These are phyloP conservation scores for Macaca fascicularis DNA, from an alignment of 2,113 vertebrate species.

Conservation along the genomic window DNA sequence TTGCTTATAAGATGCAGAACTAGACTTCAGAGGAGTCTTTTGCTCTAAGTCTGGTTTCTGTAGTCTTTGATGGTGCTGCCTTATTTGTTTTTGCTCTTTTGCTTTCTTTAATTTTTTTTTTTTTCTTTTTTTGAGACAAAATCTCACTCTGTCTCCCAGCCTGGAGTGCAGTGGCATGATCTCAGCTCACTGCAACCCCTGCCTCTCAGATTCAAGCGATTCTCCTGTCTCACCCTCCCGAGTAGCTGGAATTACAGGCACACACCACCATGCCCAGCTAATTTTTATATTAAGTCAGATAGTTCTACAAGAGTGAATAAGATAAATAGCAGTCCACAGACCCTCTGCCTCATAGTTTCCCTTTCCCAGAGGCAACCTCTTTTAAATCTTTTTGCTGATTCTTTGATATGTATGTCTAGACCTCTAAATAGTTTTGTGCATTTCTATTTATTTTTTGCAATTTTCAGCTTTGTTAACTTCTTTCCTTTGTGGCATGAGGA, in stretches of 20 bases:
- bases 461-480: not conserved
- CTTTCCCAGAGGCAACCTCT: not conserved
- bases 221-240: no score
- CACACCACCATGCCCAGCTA: no score
- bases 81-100: not conserved
- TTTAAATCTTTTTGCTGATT: not conserved
- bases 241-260: no score
- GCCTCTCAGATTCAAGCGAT: no score
- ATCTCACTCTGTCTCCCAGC: no score
- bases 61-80: not conserved
- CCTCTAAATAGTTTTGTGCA: not conserved
- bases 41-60: not conserved
- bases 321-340: not conserved
- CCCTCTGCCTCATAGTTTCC: not conserved
- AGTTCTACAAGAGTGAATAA: not conserved
- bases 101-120: not conserved
- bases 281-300: not conserved
- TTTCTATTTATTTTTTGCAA: not conserved
- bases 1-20: not conserved
- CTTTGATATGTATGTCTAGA: not conserved
- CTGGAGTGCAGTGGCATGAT: no score
- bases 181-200: no score
- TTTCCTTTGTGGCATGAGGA: not conserved
- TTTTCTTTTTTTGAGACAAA: not conserved
- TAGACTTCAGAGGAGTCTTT: not conserved